Percentiles rank a stretch among this genome's conserved stretches.
Evolutionary conservation across 2,888 invertebrate species (phyloP).

Genomic region (Spodoptera exigua): DNA sequence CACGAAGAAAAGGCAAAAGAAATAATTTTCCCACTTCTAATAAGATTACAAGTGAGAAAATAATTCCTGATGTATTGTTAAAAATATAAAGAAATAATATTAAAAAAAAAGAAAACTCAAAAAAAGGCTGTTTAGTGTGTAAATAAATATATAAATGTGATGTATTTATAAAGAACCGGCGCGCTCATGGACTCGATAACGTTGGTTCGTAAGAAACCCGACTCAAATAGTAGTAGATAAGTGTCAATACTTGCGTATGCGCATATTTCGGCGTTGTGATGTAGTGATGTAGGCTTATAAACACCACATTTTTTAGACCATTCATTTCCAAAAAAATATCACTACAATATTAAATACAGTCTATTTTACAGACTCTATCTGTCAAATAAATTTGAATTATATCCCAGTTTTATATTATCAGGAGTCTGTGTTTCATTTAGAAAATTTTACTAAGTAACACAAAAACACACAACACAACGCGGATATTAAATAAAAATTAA

Average conservation of each 20-base stretch:
- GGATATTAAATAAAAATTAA: conserved; percentile 23
- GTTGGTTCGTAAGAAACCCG: conserved; percentile 75
- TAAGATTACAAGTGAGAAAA: conserved; percentile 37
- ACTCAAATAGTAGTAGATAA: conserved; percentile 76
- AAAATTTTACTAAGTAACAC: no score
- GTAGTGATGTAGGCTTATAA: background rate
- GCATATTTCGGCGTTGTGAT: conserved; percentile 12
- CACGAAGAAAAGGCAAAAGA: conserved; percentile 36
- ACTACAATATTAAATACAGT: no score
- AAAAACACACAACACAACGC: conserved; percentile 23
- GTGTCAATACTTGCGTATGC: conserved; percentile 55
- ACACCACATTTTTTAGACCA: no score
- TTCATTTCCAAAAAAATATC: no score
- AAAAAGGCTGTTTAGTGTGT: conserved; percentile 82
- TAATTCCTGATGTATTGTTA: conserved; percentile 56
- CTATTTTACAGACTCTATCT: no score
- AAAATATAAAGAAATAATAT: conserved; percentile 67
- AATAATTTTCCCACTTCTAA: conserved; percentile 52
- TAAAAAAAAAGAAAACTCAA: conserved; percentile 72
- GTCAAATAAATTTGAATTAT: no score
- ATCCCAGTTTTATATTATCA: no score
- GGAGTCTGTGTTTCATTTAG: no score
- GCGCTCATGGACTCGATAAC: conserved; percentile 65
- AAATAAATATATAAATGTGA: conserved; percentile 75
- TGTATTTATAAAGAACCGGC: conserved; percentile 79